Evolutionary conservation across 2,113 vertebrate species (phyloP).

Genomic region (Strix uralensis): DNA sequence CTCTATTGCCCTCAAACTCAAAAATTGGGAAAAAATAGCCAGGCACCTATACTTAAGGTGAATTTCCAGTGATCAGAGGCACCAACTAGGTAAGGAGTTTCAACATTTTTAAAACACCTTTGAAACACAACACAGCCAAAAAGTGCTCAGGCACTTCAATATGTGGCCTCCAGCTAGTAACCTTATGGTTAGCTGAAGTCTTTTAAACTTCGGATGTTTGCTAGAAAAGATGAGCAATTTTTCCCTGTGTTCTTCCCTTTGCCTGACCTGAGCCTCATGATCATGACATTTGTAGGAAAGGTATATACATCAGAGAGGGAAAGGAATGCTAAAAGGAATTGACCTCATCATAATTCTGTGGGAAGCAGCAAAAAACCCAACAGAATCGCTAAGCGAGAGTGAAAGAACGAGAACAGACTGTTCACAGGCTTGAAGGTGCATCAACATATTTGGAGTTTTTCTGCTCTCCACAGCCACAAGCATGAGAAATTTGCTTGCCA

Average conservation of each 20-base stretch:
- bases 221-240: not conserved
- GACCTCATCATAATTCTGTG: not conserved
- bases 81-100: not conserved
- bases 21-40: not conserved
- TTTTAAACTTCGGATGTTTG: not conserved
- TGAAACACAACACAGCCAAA: not conserved
- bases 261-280: not conserved
- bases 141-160: not conserved
- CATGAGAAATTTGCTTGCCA: not conserved
- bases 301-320: not conserved
- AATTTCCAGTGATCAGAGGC: not conserved
- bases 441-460: no score
- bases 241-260: not conserved
- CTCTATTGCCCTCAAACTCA: not conserved
- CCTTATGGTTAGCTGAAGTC: not conserved
- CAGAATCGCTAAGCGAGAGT: not conserved
- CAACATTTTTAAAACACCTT: not conserved
- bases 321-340: not conserved
- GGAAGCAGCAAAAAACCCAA: not conserved
- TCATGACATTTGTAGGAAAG: not conserved
- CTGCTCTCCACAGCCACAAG: not conserved
- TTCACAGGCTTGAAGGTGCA: not conserved
- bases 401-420: accelerated
- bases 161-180: accelerated
- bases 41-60: not conserved